A percentile compares a stretch with the other conserved stretches of the same genome.
phyloP scores from a whole-genome alignment of 1,140 invertebrate species.

The Drosophila biarmipes region DNA sequence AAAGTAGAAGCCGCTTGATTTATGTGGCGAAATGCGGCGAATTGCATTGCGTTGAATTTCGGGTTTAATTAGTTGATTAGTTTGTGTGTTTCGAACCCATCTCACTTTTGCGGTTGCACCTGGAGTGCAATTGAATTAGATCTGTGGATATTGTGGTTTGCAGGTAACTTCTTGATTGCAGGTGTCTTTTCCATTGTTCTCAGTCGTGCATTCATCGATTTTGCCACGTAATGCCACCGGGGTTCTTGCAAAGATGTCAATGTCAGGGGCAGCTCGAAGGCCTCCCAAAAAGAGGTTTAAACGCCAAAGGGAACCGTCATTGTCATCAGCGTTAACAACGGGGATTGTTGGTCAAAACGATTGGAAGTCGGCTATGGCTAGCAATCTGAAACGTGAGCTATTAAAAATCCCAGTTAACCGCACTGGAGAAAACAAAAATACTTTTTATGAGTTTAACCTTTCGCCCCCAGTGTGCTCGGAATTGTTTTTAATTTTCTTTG shows the following conservation, averaged over 20 bases:
- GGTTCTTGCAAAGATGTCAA: conserved; percentile 10
- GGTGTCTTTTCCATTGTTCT: background rate
- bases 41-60: background rate
- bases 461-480: no score
- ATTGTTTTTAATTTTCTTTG: no score
- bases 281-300: conserved; percentile 5
- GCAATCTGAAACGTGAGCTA: conserved; percentile 36
- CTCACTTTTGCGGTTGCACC: conserved; percentile 17
- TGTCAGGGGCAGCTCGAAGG: conserved; percentile 26
- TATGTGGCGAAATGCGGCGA: background rate
- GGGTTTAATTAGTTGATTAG: conserved; percentile 44
- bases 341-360: conserved; percentile 23
- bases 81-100: conserved; percentile 11
- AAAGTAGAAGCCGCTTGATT: conserved; percentile 4
- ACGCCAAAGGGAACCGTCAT: background rate
- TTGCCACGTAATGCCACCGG: background rate
- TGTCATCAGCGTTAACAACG: conserved; percentile 29
- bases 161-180: conserved; percentile 12
- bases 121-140: conserved; percentile 28
- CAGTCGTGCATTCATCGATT: conserved; percentile 11
- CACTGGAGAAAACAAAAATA: conserved; percentile 7
- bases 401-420: conserved; percentile 28
- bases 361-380: conserved; percentile 16
- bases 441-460: no score
- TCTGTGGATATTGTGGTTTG: conserved; percentile 18